Base-by-base conservation (phyloP, 2,113 vertebrate genomes). In the Dasypus novemcinctus region DNA sequence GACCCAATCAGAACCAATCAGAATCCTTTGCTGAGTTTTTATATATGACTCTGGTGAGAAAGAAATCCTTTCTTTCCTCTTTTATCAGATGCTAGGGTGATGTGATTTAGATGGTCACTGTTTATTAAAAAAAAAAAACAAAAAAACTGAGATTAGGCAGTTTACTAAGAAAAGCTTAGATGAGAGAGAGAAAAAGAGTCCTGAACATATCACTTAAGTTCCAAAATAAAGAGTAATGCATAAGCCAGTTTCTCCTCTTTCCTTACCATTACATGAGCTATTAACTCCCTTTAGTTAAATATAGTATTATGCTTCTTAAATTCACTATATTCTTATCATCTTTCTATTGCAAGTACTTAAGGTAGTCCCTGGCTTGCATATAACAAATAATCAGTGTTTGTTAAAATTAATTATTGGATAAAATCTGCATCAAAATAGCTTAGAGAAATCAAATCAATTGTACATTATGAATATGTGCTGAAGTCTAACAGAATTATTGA, bases 81-180 rank as follows among this genome's bases (percentile, higher is more conserved):
- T 84, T 11, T 18, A 59, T 84, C 59, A 84, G 64, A 80, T 76
- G 36, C 29, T 87, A 15, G 75, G 41, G 64, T 52, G 7, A 43
- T 84, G 13, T 79, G 54, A 85, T 41, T 83, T 79, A 61, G 31
- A 27, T 83, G 11, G 12, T 64, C 5, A 12, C 14, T 69, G 17
- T 59, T 79, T 90, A 23, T 59, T 57, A 20, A 57, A 57, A 21
- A 57, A 57, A 57, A 17, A 9, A 52, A 8, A 52, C 49, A 7
- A 52, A 15, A 20, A 57, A 89, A 49, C 41, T 79, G 46, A 90
- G n/a, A n/a, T 52, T 6, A 93, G 57, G 12, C 7, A 13, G 29
- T n/a, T 96, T 88, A 81, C 23, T 59, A 94, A 80, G 36, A 79
- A 20, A 76, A 68, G 5, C 36, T 81, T 33, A 90, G 82, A 49